A percentile compares a stretch with the other conserved stretches of the same genome.
These are phyloP conservation scores for Zoanthus sansibaricus DNA, from an alignment of 92 coral and sea anemone species.

Conservation along the genomic window DNA sequence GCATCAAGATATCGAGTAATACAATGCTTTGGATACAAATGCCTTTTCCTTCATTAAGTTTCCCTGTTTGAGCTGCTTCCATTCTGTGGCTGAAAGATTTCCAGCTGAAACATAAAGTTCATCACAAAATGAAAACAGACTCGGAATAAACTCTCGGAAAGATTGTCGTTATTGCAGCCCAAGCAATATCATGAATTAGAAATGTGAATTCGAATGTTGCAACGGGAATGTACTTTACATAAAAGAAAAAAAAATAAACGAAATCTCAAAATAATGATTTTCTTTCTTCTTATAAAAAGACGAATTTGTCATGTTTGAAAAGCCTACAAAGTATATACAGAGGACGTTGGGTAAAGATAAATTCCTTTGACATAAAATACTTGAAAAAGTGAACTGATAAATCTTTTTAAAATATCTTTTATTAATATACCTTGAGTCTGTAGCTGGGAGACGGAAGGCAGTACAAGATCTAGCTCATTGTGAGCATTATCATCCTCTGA, in stretches of 20 bases:
- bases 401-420: no score
- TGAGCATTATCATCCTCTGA: conserved; percentile 71
- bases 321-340: background rate
- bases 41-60: background rate
- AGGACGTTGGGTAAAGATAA: background rate
- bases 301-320: no score
- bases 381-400: background rate
- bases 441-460: background rate
- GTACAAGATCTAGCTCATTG: background rate
- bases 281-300: no score
- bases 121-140: background rate
- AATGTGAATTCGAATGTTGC: background rate
- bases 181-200: background rate
- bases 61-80: background rate
- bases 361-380: background rate
- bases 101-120: background rate
- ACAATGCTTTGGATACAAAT: background rate
- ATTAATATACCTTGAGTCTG: background rate
- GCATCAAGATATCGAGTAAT: no score
- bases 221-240: background rate
- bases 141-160: background rate
- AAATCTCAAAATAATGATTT: no score
- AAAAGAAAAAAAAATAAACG: no score
- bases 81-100: background rate
- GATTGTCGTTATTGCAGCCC: background rate